A percentile compares a stretch with the other conserved stretches of the same genome.
Conservation (phyloP, 1,140 invertebrate genomes). For the Temnothorax longispinosus region DNA sequence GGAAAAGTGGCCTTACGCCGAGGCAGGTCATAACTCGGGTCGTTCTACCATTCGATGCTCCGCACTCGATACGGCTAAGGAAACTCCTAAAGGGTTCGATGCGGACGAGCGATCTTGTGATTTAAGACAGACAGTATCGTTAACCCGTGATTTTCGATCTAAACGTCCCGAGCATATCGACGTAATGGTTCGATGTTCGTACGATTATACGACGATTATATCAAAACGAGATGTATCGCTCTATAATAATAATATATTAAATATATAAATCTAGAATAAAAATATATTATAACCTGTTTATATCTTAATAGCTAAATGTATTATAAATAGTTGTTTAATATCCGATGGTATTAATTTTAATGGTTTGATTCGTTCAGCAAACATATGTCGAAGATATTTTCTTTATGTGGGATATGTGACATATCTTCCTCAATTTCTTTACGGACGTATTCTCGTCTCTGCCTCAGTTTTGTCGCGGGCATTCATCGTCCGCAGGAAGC, state of each 20-base stretch:
- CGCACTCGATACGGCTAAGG: conserved; percentile 60
- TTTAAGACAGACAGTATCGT: conserved; percentile 47
- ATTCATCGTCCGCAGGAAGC: conserved; percentile 72
- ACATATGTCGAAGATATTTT: conserved; percentile 42
- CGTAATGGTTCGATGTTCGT: not conserved
- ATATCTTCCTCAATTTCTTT: conserved; percentile 36
- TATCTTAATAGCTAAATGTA: not conserved
- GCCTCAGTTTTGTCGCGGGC: conserved; percentile 52
- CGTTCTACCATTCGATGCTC: conserved; percentile 40
- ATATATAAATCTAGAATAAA: not conserved
- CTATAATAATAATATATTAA: not conserved
- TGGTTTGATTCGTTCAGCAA: not conserved
- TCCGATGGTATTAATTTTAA: not conserved
- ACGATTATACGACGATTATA: not conserved
- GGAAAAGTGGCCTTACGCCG: conserved; percentile 46
- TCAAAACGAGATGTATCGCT: not conserved
- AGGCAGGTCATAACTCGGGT: conserved; percentile 65
- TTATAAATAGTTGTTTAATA: not conserved
- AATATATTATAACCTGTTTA: not conserved
- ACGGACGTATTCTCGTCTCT: not conserved
- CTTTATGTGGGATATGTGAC: not conserved
- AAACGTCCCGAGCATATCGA: not conserved
- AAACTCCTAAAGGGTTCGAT: conserved; percentile 53
- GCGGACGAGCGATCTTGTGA: conserved; percentile 34
- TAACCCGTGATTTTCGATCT: conserved; percentile 32